Conservation (phyloP, 2,888 invertebrate species). For the Chymomyza caudatula region DNA sequence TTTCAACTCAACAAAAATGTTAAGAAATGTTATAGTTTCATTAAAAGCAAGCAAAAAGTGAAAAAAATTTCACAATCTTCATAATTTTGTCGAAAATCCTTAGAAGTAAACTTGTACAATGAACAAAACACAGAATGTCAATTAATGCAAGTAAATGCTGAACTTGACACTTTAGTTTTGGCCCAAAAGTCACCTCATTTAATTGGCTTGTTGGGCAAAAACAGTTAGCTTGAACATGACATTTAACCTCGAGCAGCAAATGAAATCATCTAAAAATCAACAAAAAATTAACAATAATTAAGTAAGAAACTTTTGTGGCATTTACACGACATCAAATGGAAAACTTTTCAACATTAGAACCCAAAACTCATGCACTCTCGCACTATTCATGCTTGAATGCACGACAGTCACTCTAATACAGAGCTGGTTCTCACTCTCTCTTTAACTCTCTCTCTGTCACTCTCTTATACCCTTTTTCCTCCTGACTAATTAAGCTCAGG, state of each 20-base stretch:
- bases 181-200: too few relatives aligned
- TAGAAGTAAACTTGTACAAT: neutral
- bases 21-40: too few relatives aligned
- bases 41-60: too few relatives aligned
- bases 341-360: conserved; percentile 45
- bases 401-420: neutral
- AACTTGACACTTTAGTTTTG: neutral
- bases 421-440: neutral
- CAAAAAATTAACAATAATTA: conserved; percentile 64
- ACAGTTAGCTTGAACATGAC: conserved; percentile 43
- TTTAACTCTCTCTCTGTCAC: neutral
- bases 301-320: conserved; percentile 51
- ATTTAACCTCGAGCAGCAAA: conserved; percentile 40
- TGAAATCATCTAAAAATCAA: conserved; percentile 69
- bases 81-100: neutral
- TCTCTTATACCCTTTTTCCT: conserved; percentile 6
- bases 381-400: neutral
- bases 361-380: neutral
- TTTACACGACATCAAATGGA: conserved; percentile 66
- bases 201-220: neutral
- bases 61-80: neutral
- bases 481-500: conserved; percentile 44
- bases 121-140: neutral
- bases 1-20: too few relatives aligned
- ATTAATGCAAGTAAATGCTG: neutral